A percentile compares a stretch with the other conserved stretches of the same genome.
phyloP scores from a whole-genome alignment of 2,888 invertebrate genomes.

The Sepioteuthis lessoniana region DNA sequence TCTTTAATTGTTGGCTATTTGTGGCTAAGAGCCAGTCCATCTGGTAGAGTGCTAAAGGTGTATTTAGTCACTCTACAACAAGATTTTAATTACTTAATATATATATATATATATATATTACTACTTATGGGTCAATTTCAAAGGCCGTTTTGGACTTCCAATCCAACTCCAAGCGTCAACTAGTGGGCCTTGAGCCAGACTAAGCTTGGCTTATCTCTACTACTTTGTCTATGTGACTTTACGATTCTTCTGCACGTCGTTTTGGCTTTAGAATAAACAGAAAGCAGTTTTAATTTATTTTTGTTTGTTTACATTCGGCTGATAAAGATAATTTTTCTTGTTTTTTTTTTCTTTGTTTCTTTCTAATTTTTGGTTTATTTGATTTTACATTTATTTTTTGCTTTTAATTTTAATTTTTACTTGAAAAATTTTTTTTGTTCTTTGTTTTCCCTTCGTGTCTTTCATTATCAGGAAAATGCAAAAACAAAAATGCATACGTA shows the following conservation, averaged over 20 bases:
- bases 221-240: not conserved
- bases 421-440: not conserved
- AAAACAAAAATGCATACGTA: conserved; percentile 33
- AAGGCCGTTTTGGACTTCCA: no score
- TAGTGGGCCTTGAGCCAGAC: not conserved
- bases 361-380: no score
- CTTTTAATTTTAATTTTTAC: no score
- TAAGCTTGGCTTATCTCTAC: not conserved
- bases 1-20: no score
- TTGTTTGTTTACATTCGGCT: not conserved
- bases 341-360: no score
- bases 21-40: no score
- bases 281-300: not conserved
- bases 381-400: no score
- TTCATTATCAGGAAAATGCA: conserved; percentile 33
- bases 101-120: no score
- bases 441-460: not conserved
- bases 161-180: not conserved
- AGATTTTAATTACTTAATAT: no score
- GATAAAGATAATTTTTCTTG: not conserved
- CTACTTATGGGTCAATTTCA: no score
- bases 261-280: not conserved
- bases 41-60: no score
- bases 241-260: not conserved
- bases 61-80: no score